Percentiles rank a stretch among this genome's conserved stretches.
Conservation (phyloP, 2,888 invertebrate genomes). For the Emmelina monodactyla region DNA sequence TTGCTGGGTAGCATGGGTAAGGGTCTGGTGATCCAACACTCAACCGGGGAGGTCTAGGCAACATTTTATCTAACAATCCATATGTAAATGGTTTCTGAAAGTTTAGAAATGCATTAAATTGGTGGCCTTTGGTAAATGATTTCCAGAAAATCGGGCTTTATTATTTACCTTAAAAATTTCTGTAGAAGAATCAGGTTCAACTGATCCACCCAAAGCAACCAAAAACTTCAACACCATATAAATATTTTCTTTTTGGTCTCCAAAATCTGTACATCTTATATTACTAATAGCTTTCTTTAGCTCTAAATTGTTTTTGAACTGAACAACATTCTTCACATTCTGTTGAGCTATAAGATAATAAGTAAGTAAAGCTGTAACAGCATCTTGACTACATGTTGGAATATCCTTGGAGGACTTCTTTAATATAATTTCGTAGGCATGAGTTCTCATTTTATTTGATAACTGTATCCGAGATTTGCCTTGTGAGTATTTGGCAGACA, state of each 20-base stretch:
- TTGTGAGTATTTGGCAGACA: too few relatives aligned
- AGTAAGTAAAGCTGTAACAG: constrained; percentile 39
- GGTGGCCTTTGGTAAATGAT: too few relatives aligned
- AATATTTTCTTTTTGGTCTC: constrained; percentile 29
- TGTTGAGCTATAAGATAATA: constrained; percentile 37
- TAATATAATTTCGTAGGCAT: constrained; percentile 47
- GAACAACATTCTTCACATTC: constrained; percentile 41
- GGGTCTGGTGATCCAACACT: constrained; percentile 49
- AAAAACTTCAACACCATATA: constrained; percentile 34
- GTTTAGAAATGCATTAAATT: too few relatives aligned
- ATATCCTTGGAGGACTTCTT: constrained; percentile 35
- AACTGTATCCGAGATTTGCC: too few relatives aligned
- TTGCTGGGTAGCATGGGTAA: constrained; percentile 48
- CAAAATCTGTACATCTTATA: constrained; percentile 31
- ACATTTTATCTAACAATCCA: constrained; percentile 49
- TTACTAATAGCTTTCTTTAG: constrained; percentile 36
- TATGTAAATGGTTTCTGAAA: constrained; percentile 57
- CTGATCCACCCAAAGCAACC: constrained; percentile 32
- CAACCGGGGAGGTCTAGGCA: constrained; percentile 41
- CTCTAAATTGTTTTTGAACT: constrained; percentile 37
- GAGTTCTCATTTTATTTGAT: constrained; percentile 39
- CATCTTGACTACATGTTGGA: constrained; percentile 27
- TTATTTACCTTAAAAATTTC: constrained; percentile 49
- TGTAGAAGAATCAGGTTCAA: constrained; percentile 31
- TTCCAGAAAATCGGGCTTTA: too few relatives aligned